phyloP scores from a whole-genome alignment of 2,888 invertebrate species.

The Acanthosepion pharaonis region DNA sequence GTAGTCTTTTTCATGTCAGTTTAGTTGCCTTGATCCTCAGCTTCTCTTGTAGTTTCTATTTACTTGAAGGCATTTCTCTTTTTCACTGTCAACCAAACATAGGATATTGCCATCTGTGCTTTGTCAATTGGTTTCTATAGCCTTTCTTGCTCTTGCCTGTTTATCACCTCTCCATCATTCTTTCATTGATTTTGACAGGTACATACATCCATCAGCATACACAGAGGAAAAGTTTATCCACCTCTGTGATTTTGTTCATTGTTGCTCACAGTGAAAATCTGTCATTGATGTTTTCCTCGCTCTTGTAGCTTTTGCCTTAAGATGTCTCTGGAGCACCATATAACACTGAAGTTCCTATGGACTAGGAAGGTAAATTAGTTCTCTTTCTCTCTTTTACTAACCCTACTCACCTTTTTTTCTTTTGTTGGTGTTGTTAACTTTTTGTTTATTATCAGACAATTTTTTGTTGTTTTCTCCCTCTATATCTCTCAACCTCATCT shows the following conservation, averaged over 20 bases:
- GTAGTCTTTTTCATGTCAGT: not conserved
- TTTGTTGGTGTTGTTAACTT: not conserved
- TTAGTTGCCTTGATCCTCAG: not conserved
- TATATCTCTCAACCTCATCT: too few species aligned
- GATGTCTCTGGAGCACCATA: slow-evolving; percentile 2
- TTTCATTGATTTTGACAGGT: not conserved
- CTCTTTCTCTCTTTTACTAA: not conserved
- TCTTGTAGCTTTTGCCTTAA: not conserved
- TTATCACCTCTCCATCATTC: not conserved
- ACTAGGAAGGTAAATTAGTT: slow-evolving; percentile 2
- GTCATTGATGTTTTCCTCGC: not conserved
- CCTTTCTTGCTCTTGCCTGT: too few species aligned
- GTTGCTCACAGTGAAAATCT: not conserved
- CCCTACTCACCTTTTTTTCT: not conserved
- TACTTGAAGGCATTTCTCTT: too few species aligned
- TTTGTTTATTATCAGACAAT: not conserved
- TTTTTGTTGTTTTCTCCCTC: not conserved
- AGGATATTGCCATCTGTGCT: not conserved
- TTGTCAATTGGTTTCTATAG: not conserved
- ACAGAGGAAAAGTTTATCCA: not conserved
- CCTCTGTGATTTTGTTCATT: not conserved
- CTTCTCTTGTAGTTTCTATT: not conserved
- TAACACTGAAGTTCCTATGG: not conserved
- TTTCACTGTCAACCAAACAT: not conserved
- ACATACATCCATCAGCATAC: not conserved